Evolutionary conservation across 2,113 vertebrate species (phyloP).

Genomic region (Thymallus thymallus): DNA sequence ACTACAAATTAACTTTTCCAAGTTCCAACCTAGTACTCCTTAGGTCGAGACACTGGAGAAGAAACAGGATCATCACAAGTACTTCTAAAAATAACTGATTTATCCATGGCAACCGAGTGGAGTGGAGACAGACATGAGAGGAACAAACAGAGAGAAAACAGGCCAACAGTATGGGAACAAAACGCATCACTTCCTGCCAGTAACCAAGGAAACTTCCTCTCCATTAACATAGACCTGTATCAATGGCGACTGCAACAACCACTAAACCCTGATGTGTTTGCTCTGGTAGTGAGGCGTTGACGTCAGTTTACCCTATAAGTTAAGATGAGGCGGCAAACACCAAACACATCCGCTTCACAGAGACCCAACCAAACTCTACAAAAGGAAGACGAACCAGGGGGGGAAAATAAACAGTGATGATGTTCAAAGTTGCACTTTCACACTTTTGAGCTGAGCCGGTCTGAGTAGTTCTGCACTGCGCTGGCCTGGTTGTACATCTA

Average conservation of each 20-base stretch:
- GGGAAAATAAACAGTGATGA: too few species aligned
- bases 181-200: constrained; percentile 52
- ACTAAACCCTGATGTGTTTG: constrained; percentile 12
- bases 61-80: background rate
- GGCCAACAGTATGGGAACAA: background rate
- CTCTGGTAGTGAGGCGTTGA: background rate
- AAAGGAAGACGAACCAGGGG: too few species aligned
- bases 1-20: too few species aligned
- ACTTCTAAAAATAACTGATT: constrained; percentile 4
- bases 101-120: constrained; percentile 15
- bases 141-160: constrained; percentile 28
- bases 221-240: constrained; percentile 25
- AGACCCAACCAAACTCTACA: background rate
- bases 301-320: constrained; percentile 6
- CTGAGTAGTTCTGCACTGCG: too few species aligned
- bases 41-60: background rate
- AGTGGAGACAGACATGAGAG: constrained; percentile 10
- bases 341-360: background rate
- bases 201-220: too few species aligned
- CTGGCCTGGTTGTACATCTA: too few species aligned
- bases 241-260: constrained; percentile 10
- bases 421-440: too few species aligned
- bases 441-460: too few species aligned
- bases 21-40: background rate
- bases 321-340: background rate